Conservation (phyloP, 2,113 vertebrate species). For the Stigmatopora nigra region DNA sequence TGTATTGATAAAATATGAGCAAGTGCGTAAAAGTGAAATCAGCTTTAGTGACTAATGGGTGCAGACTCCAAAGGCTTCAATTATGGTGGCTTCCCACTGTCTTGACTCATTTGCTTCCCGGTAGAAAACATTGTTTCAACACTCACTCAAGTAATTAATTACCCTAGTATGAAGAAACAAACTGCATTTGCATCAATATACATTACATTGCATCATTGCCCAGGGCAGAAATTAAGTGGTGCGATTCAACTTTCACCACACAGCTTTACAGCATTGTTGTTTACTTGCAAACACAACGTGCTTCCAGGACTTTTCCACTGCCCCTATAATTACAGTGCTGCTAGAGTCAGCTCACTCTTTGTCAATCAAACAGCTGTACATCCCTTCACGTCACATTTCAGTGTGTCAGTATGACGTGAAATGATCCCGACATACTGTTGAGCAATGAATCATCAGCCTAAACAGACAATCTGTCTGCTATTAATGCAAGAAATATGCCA, state of each 20-base stretch:
- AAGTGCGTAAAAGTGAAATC: not conserved
- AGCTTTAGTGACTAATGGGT: conserved; percentile 10
- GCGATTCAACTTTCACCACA: not conserved
- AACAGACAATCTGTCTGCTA: not conserved
- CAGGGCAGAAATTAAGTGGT: not conserved
- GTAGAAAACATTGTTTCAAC: not conserved
- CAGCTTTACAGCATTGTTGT: not conserved
- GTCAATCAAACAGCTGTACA: conserved; percentile 21
- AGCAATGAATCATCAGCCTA: conserved; percentile 4
- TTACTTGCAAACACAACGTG: not conserved
- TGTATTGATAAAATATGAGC: not conserved
- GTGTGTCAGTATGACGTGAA: not conserved
- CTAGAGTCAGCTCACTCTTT: conserved; percentile 8
- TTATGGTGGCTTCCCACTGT: too few relatives aligned
- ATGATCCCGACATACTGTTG: conserved; percentile 2
- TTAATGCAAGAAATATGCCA: not conserved
- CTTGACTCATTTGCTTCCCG: not conserved
- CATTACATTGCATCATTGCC: not conserved
- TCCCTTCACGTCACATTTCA: conserved; percentile 7
- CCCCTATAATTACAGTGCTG: conserved; percentile 20
- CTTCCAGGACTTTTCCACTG: conserved; percentile 19
- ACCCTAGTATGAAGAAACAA: not conserved
- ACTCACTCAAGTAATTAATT: not conserved
- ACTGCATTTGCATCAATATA: not conserved
- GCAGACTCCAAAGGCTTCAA: not conserved